Evolutionary conservation across 1,140 invertebrate genomes (phyloP).

Genomic region (Philotrypesis tridentata): DNA sequence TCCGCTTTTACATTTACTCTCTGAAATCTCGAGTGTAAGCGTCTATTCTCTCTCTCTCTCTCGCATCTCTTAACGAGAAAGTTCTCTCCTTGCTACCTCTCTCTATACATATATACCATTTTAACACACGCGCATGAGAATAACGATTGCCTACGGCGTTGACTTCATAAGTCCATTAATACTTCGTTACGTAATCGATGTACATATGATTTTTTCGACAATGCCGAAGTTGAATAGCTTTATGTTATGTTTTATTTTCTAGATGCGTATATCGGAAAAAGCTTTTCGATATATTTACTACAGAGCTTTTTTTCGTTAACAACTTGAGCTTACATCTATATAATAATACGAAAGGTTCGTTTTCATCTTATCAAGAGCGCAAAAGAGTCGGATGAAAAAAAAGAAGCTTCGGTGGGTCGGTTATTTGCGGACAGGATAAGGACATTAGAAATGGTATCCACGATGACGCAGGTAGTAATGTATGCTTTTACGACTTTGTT

Average conservation of each 20-base stretch:
- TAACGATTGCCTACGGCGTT: too few relatives aligned
- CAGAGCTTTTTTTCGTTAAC: too few relatives aligned
- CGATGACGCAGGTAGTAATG: background rate
- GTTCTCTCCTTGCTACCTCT: background rate
- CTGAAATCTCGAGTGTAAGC: background rate
- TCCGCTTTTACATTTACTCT: background rate
- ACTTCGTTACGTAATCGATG: background rate
- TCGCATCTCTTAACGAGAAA: background rate
- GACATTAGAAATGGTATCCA: background rate
- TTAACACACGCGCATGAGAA: background rate
- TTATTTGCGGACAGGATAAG: background rate
- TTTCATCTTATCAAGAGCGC: background rate
- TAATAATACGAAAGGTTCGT: background rate
- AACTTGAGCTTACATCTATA: background rate
- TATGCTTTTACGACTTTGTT: background rate
- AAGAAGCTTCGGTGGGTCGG: background rate
- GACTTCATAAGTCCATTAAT: slow-evolving; percentile 16
- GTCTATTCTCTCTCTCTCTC: background rate
- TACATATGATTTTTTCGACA: too few relatives aligned
- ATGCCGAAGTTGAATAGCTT: too few relatives aligned
- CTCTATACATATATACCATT: too few relatives aligned
- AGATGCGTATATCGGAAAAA: background rate
- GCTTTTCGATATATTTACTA: background rate
- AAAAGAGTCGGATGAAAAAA: background rate
- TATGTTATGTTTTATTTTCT: too few relatives aligned